These are phyloP conservation scores for Enchytraeus crypticus DNA, from an alignment of 2,888 invertebrate genomes.

Conservation along the genomic window DNA sequence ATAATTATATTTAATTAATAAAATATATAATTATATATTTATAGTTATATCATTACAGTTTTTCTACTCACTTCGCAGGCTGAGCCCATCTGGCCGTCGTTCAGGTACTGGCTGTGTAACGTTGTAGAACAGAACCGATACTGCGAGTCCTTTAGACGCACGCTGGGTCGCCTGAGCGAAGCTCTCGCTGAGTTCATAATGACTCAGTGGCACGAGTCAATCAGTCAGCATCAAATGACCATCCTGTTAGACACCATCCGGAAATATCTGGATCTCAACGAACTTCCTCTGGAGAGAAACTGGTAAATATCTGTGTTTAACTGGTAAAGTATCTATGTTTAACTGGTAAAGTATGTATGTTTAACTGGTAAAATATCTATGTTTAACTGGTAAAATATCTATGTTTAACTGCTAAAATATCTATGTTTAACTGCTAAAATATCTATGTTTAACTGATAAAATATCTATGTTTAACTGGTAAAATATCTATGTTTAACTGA, in stretches of 20 bases:
- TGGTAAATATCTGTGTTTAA: not conserved
- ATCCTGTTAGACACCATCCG: conserved; percentile 17
- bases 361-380: too few species aligned
- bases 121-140: conserved; percentile 30
- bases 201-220: conserved; percentile 31
- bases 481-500: too few species aligned
- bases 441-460: too few species aligned
- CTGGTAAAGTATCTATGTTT: not conserved
- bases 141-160: conserved; percentile 23
- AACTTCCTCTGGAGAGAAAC: not conserved
- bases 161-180: conserved; percentile 25
- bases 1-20: too few species aligned
- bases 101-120: conserved; percentile 31
- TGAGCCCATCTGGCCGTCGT: conserved; percentile 24
- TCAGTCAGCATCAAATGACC: conserved; percentile 19
- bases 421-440: too few species aligned
- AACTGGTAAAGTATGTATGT: too few species aligned
- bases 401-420: too few species aligned
- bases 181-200: conserved; percentile 26
- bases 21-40: too few species aligned
- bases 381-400: too few species aligned
- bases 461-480: too few species aligned
- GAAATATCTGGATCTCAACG: conserved; percentile 19
- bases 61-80: too few species aligned
- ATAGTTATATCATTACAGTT: too few species aligned